A percentile compares a stretch with the other conserved stretches of the same genome.
phyloP scores from a whole-genome alignment of 1,140 invertebrate species.

The Triops cancriformis region DNA sequence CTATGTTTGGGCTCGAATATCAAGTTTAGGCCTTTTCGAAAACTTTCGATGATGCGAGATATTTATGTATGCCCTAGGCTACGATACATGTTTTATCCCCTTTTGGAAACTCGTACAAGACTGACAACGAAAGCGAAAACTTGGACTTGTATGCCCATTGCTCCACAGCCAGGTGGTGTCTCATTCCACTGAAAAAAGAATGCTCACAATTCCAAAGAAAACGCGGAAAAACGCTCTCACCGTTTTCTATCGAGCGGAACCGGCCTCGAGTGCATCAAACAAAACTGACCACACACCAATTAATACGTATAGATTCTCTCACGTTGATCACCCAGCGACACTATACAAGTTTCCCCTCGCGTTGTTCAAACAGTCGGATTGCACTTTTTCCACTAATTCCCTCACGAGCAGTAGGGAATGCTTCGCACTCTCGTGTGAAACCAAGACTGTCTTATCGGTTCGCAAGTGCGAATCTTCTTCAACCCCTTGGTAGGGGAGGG shows the following conservation, averaged over 20 bases:
- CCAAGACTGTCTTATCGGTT: neutral
- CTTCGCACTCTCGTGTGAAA: slow-evolving; percentile 4
- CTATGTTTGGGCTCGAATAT: neutral
- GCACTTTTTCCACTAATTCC: neutral
- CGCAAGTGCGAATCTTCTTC: slow-evolving; percentile 5
- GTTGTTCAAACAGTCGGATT: neutral
- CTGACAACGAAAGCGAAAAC: neutral
- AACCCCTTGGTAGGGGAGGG: neutral
- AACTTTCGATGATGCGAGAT: slow-evolving; percentile 7
- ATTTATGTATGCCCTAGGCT: neutral
- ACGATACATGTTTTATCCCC: neutral
- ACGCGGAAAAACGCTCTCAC: neutral
- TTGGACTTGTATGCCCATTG: neutral
- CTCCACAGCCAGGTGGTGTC: neutral
- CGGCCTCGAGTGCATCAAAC: neutral
- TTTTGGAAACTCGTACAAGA: neutral
- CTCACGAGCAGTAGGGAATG: neutral
- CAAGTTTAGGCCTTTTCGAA: neutral
- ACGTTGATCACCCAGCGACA: neutral
- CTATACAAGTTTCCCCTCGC: neutral
- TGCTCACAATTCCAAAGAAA: neutral
- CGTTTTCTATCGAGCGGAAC: neutral
- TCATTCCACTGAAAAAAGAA: neutral
- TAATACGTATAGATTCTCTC: neutral
- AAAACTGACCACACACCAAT: neutral